phyloP scores from a whole-genome alignment of 2,797 vertebrate species.

The Rhadinocentrus ornatus region DNA sequence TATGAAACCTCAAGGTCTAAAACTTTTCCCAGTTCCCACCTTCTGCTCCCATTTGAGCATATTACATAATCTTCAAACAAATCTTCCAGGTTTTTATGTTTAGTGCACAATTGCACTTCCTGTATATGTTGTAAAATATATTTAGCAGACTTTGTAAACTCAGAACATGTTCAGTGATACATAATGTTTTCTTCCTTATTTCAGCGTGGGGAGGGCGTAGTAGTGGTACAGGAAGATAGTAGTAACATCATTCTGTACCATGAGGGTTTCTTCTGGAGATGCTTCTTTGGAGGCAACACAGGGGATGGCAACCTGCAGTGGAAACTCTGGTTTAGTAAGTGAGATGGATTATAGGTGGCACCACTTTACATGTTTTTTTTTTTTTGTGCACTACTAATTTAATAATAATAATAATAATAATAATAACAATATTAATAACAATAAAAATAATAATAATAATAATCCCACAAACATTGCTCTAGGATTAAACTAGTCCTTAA shows the following conservation, averaged over 20 bases:
- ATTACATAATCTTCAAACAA: not conserved
- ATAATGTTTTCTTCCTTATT: conserved; percentile 1
- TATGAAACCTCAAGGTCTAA: not conserved
- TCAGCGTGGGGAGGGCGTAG: conserved; percentile 69
- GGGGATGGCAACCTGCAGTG: conserved; percentile 79
- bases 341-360: not conserved
- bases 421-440: too few species aligned
- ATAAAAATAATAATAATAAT: too few species aligned
- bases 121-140: not conserved
- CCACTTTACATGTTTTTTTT: not conserved
- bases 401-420: too few species aligned
- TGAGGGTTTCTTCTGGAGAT: conserved; percentile 97
- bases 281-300: conserved; percentile 81
- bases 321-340: conserved; percentile 96
- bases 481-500: not conserved
- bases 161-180: not conserved
- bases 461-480: not conserved
- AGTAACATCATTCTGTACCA: conserved; percentile 84
- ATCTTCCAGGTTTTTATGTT: conserved; percentile 2
- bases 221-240: conserved; percentile 24
- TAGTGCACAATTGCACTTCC: not conserved
- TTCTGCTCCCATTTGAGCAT: not conserved
- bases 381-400: not conserved
- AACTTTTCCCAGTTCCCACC: not conserved
- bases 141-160: not conserved